These are phyloP conservation scores for Brachyhypopomus gauderio DNA, from an alignment of 2,113 vertebrate species.

Conservation along the genomic window DNA sequence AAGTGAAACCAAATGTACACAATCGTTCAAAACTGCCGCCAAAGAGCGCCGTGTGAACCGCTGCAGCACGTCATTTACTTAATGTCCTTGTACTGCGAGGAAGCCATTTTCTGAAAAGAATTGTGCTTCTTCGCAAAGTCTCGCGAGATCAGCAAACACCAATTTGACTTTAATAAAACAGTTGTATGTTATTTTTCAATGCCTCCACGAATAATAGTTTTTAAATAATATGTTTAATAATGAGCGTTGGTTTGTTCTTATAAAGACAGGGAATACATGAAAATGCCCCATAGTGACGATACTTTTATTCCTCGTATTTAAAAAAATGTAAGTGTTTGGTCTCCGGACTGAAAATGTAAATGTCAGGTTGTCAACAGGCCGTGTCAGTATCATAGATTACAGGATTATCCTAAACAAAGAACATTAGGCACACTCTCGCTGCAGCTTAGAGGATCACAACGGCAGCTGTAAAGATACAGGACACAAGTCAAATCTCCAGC, in stretches of 20 bases:
- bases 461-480: slow-evolving; percentile 78
- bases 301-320: not conserved
- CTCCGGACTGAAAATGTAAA: slow-evolving; percentile 57
- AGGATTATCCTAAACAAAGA: slow-evolving; percentile 81
- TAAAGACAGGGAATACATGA: not conserved
- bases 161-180: not conserved
- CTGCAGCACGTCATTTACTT: slow-evolving; percentile 24
- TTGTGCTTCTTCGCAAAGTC: slow-evolving; percentile 4
- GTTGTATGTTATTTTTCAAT: not conserved
- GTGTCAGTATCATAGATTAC: slow-evolving; percentile 77
- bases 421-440: slow-evolving; percentile 74
- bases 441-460: slow-evolving; percentile 75
- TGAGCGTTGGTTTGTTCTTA: not conserved
- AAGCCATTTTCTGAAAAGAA: slow-evolving; percentile 48
- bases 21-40: not conserved
- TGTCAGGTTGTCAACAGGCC: slow-evolving; percentile 71
- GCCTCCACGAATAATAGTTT: not conserved
- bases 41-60: not conserved
- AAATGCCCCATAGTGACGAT: not conserved
- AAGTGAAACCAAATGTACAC: not conserved
- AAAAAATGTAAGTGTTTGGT: slow-evolving; percentile 15
- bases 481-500: slow-evolving; percentile 47
- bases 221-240: not conserved
- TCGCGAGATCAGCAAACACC: slow-evolving; percentile 21
- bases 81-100: slow-evolving; percentile 17